Base-by-base conservation (phyloP, 2,888 invertebrate species). In the Acleris cristana region DNA sequence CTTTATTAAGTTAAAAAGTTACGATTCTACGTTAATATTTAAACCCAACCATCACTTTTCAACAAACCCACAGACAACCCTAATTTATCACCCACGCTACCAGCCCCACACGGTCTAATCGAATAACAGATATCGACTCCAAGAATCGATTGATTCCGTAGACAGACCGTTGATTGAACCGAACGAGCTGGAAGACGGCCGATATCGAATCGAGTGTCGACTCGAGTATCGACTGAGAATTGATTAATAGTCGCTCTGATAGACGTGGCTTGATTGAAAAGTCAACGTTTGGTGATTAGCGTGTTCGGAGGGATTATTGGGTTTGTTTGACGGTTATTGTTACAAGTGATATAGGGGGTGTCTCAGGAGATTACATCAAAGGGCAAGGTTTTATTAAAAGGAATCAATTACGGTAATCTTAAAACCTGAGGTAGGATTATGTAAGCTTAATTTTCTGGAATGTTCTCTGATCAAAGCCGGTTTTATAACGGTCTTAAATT, bases 211-310 rank as follows among this genome's bases (percentile, higher is more conserved):
- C 53, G 53, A 57, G 59, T 64, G 56, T 66, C 66, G 67, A 67
- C 40, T 57, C 53, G 45, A 59, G 23, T 48, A 58, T 30, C 48
- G 48, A 67, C 63, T 68, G 63, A 62, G 49, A 63, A 59, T 71
- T 69, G 71, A 71, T 71, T 71, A 66, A 71, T 66, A 66, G 66
- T 21, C 40, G 34, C 51, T 19, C 85, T 86, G 83, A 79, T 81
- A 79, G 80, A 79, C 79, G 40, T 14, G 82, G 84, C 83, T 90
- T 90, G 91, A 92, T 92, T 92, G 92, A 92, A 92, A 92, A 92
- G 91, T 91, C 92, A 90, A 89, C 88, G 89, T 88, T 89, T 84
- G 84, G 83, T 66, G 56, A 66, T 66, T 66, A 66, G 66, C 56
- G 45, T 66, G 66, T 62, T 57, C 45, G n/a, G 40, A 16, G 21